phyloP scores from a whole-genome alignment of 2,888 invertebrate genomes.

The Scaptomyza reducta region DNA sequence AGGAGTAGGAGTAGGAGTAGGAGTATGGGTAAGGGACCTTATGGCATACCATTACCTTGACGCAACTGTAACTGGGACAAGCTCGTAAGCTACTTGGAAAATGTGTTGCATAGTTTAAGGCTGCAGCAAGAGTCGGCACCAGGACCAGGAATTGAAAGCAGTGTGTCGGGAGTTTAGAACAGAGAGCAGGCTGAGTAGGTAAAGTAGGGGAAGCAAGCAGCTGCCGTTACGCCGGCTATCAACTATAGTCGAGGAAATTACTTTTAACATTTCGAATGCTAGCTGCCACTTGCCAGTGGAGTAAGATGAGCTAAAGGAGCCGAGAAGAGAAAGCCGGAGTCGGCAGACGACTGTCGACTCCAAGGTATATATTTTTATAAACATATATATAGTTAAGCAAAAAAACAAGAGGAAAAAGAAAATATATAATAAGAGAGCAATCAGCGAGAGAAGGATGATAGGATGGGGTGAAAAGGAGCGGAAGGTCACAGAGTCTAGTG shows the following conservation, averaged over 20 bases:
- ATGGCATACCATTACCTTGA: slow-evolving; percentile 55
- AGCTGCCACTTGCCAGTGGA: slow-evolving; percentile 31
- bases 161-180: background rate
- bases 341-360: slow-evolving; percentile 36
- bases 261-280: slow-evolving; percentile 76
- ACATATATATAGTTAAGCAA: slow-evolving; percentile 14
- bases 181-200: background rate
- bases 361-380: slow-evolving; percentile 68
- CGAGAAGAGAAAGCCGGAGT: slow-evolving; percentile 25
- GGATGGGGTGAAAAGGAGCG: background rate
- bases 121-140: slow-evolving; percentile 21
- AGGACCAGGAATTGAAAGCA: background rate
- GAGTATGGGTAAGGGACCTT: background rate
- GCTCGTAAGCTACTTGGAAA: slow-evolving; percentile 67
- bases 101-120: slow-evolving; percentile 69
- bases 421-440: slow-evolving; percentile 13
- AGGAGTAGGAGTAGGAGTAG: background rate
- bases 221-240: slow-evolving; percentile 54
- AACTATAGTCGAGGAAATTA: slow-evolving; percentile 78
- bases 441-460: background rate
- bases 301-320: background rate
- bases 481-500: slow-evolving; percentile 5
- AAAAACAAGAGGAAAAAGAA: slow-evolving; percentile 4
- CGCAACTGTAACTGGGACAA: slow-evolving; percentile 40
- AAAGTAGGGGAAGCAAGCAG: slow-evolving; percentile 11